These are phyloP conservation scores for Cichlasoma orientale DNA, from an alignment of 2,797 vertebrate species.

Conservation along the genomic window DNA sequence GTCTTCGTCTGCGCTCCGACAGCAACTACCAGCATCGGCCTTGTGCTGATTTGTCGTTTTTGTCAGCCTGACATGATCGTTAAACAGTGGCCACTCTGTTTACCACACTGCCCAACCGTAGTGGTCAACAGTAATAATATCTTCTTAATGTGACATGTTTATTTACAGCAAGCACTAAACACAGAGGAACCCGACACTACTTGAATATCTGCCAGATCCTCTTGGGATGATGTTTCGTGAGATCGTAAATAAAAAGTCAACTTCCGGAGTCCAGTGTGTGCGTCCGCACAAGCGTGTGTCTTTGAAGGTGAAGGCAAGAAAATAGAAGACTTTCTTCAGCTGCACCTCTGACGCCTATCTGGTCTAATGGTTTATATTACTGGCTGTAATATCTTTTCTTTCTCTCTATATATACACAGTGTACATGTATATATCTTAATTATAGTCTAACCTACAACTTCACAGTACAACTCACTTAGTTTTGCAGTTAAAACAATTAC, in stretches of 20 bases:
- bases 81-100: constrained; percentile 48
- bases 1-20: neutral
- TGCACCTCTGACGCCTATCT: constrained; percentile 26
- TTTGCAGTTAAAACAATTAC: constrained; percentile 18
- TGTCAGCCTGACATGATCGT: constrained; percentile 24
- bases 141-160: constrained; percentile 38
- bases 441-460: neutral
- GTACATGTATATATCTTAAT: neutral
- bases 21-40: constrained; percentile 19
- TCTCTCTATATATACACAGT: neutral
- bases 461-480: neutral
- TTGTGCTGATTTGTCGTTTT: constrained; percentile 33
- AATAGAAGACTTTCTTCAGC: neutral
- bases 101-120: constrained; percentile 14
- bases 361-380: constrained; percentile 47
- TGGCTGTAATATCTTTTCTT: constrained; percentile 48
- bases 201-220: neutral
- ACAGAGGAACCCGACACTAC: constrained; percentile 12
- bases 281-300: neutral
- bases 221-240: constrained; percentile 1
- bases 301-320: neutral
- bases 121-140: constrained; percentile 43
- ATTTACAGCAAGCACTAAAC: constrained; percentile 42
- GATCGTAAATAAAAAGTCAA: neutral
- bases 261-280: neutral